Evolutionary conservation across 2,888 invertebrate genomes (phyloP), one percentile per base, ranked within the genome.

Genomic region (Phortica okadai): DNA sequence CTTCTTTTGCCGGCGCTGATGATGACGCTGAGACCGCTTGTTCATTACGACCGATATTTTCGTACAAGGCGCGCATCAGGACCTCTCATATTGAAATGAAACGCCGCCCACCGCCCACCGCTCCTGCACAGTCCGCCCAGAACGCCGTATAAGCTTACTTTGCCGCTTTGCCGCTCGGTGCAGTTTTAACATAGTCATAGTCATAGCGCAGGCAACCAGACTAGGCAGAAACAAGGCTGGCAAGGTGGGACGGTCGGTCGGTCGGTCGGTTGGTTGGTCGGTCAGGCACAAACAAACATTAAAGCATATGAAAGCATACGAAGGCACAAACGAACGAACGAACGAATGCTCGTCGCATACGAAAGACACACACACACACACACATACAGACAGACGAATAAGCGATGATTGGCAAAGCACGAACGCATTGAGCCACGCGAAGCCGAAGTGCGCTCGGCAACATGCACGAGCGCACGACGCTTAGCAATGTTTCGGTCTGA

Each of bases 1-100:
- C 72, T 59, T 74, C 45, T 82, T 79, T 76, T 76, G 74, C 74
- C 76, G 77, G 75, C 75, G 78, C 50, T 75, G 58, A 33, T 74
- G 70, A 6, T 45, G 59, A 42, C 50, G 8, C 50, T 72, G 69
- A 41, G 50, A 21, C 62, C 25, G 25, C 25, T 62, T 16, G 25
- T 62, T 21, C 62, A 10, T 25, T 62, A 11, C 21, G 66, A 66
- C 66, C 66, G 42, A 66, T 66, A 66, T 66, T 62, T 21, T 82
- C 82, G 80, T 81, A 79, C 81, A 80, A 82, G 82, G 78, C 80
- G 80, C 82, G 80, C 67, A 77, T 77, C 82, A 81, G 80, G 76
- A 79, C 76, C 78, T 33, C 33, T 33, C 78, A 76, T 75, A 73
- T 70, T 45, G 14, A n/a, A n/a, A 66, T 11, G 10, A 16, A 42